Conservation (phyloP, 2,888 invertebrate species). For the Morpho deidamia region DNA sequence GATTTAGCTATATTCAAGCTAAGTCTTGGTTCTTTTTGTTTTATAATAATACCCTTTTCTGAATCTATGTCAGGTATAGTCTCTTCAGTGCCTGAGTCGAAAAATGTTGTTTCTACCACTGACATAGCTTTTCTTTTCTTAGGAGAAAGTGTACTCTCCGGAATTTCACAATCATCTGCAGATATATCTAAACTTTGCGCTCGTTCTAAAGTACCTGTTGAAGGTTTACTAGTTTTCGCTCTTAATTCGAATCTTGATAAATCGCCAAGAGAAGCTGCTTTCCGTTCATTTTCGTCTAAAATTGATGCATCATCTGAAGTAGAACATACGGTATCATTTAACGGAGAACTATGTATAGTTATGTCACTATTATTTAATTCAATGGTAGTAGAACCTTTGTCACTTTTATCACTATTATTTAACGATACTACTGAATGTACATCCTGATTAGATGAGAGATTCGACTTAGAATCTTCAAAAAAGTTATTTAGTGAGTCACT, state of each 20-base stretch:
- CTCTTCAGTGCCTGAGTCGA: conserved; percentile 61
- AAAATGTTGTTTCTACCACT: conserved; percentile 67
- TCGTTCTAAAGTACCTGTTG: conserved; percentile 82
- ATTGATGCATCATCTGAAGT: conserved; percentile 66
- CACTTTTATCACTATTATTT: conserved; percentile 70
- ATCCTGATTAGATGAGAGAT: conserved; percentile 68
- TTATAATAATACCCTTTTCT: conserved; percentile 50
- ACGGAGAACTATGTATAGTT: conserved; percentile 84
- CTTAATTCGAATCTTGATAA: conserved; percentile 81
- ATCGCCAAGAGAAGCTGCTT: conserved; percentile 89
- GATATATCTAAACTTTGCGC: conserved; percentile 90
- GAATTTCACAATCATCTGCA: conserved; percentile 66
- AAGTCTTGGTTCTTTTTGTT: conserved; percentile 78
- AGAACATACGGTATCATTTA: conserved; percentile 67
- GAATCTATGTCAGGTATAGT: conserved; percentile 62
- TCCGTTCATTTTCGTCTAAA: conserved; percentile 81
- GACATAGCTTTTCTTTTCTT: conserved; percentile 84
- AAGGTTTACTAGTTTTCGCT: conserved; percentile 60
- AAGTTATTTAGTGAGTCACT: conserved; percentile 69
- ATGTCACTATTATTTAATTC: conserved; percentile 86
- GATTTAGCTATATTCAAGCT: conserved; percentile 71
- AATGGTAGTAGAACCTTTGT: conserved; percentile 81
- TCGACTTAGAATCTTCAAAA: conserved; percentile 68
- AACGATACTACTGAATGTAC: conserved; percentile 62
- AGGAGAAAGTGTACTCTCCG: conserved; percentile 64